Base-by-base conservation (phyloP, 2,888 invertebrate species). In the Diarsia dahlii region DNA sequence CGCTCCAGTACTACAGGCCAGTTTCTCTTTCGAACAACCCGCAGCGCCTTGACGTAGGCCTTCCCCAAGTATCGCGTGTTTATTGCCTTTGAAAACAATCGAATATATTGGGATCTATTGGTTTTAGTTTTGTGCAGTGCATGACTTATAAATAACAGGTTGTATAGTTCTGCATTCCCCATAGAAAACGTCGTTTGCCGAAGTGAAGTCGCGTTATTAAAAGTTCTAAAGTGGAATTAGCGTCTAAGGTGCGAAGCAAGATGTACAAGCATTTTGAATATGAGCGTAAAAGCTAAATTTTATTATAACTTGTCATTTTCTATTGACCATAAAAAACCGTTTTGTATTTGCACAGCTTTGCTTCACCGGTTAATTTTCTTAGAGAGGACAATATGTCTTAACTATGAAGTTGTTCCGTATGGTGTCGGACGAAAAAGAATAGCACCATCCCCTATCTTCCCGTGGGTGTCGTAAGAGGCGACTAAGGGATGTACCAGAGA, bases 141-240 rank as follows among this genome's bases (percentile, higher is more conserved):
- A 28, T 28, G 28, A 28, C 39, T 39, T n/a, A n/a, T 52, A 9
- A 10, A n/a, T 3, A n/a, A 52, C 52, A n/a, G 12, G 10, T 10
- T 54, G n/a, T 54, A 54, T 12, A n/a, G n/a, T n/a, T 54, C 54
- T 54, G 10, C 54, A 12, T 54, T n/a, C n/a, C n/a, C n/a, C 3
- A n/a, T 54, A 54, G 12, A n/a, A 54, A 9, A 54, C 46, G 71
- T 34, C 10, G 18, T 18, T 46, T 23, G 34, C 48, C 5, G 18
- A 48, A 73, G 23, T 48, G 4, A 15, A 48, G 0, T 28, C 15
- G 15, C 72, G 48, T 23, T 12, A 50, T 73, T 50, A 50, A 39
- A 20, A 15, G 0, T 71, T 74, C n/a, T 50, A 9, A 15, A 28
- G 45, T 15, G 20, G 15, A 60, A 74, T 74, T 74, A 74, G 74